Base-by-base conservation (phyloP, 2,113 vertebrate genomes). In the Athene cunicularia region DNA sequence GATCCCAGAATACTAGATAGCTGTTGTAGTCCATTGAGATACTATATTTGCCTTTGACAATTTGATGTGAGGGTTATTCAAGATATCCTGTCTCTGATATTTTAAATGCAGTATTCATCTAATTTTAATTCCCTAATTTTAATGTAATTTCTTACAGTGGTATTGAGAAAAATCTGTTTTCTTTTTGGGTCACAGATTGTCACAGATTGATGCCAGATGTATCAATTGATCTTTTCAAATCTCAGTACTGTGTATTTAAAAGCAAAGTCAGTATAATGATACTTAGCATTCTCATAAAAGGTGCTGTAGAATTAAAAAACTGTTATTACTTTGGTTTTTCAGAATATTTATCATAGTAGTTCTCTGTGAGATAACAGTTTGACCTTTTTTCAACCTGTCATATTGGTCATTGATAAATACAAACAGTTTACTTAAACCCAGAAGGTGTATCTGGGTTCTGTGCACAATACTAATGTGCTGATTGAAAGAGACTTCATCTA, bases 1-100 rank as follows among this genome's bases (percentile, higher is more conserved):
- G 39, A 80, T 73, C 20, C 37, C 17, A 64, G 53, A 33, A 73
- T 63, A 81, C 12, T 70, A 26, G 37, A 14, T 19, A 82, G 32
- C 18, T 28, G 27, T 58, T 0, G 0, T 28, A 74, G 68, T 28
- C 8, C 32, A 58, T 27, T 9, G 7, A 77, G 47, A 14, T 74
- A 6, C 27, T 67, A 28, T 41, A 3, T 85, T 93, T 86, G 24
- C 12, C 19, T 74, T 67, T 71, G 55, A 90, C 13, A 91, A 49
- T 71, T 74, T 75, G 22, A 37, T 67, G 4, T 77, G 24, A 80
- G 8, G 5, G 20, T 58, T 80, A 41, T 62, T 73, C 85, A 76
- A 80, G 33, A 49, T 73, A 52, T 0, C 43, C 12, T 66, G 5
- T 73, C 20, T 80, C 37, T n/a, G 27, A 58, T 77, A 71, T 62